These are phyloP conservation scores for Stichopus chloronotus DNA, from an alignment of 35 echinoderm and acorn worm species.

Conservation along the genomic window DNA sequence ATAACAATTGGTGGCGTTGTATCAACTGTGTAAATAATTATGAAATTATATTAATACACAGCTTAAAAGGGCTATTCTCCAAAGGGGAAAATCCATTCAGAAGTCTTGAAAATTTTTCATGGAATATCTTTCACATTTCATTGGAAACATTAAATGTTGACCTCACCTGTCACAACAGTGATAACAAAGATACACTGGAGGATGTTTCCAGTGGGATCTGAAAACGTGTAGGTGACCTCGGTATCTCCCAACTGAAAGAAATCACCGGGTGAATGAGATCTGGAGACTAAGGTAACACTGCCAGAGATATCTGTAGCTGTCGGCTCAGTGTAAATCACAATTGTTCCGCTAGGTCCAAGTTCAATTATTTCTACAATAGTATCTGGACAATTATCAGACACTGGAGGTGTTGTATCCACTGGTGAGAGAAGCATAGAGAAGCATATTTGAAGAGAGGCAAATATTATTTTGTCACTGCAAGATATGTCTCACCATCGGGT, in stretches of 20 bases:
- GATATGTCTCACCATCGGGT: too few species aligned
- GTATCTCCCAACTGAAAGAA: conserved; percentile 62
- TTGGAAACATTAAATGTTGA: too few species aligned
- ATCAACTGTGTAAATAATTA: background rate
- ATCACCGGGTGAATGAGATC: conserved; percentile 34
- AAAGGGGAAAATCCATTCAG: conserved; percentile 19
- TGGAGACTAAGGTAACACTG: background rate
- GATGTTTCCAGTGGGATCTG: conserved; percentile 66
- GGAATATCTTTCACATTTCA: too few species aligned
- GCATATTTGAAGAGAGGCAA: too few species aligned
- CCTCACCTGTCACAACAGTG: conserved; percentile 44
- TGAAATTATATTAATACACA: too few species aligned
- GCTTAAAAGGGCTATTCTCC: background rate
- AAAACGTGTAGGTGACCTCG: conserved; percentile 68
- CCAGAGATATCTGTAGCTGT: conserved; percentile 76
- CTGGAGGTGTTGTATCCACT: too few species aligned
- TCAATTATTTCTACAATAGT: background rate
- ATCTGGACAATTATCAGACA: too few species aligned
- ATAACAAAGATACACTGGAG: conserved; percentile 37
- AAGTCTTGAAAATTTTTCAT: too few species aligned
- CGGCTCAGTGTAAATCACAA: conserved; percentile 59
- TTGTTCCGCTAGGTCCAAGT: conserved; percentile 12
- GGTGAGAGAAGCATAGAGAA: too few species aligned
- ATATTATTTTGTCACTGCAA: too few species aligned
- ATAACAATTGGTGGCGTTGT: conserved; percentile 4